These are phyloP conservation scores for Nannobrachium achirus DNA, from an alignment of 2,113 vertebrate genomes.

Conservation along the genomic window DNA sequence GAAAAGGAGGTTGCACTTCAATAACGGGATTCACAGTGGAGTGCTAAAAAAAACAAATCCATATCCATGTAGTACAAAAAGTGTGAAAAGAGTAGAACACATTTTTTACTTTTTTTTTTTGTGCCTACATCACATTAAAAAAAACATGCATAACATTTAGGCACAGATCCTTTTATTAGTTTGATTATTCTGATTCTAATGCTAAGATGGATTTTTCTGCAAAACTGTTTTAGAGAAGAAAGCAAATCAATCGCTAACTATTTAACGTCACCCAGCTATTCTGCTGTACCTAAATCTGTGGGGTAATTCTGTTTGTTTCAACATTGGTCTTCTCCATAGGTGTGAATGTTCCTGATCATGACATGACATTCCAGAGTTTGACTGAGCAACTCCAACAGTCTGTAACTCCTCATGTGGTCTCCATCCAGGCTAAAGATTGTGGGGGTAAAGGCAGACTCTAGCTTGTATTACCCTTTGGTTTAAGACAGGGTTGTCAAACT, in stretches of 20 bases:
- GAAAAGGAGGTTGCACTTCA: too few species aligned
- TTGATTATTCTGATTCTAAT: too few species aligned
- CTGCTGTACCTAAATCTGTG: background rate
- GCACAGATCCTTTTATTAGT: too few species aligned
- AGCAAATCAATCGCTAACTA: too few species aligned
- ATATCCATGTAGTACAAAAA: too few species aligned
- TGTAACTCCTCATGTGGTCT: slow-evolving; percentile 87
- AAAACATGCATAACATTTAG: too few species aligned
- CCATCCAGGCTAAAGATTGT: slow-evolving; percentile 92
- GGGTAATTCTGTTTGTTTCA: background rate
- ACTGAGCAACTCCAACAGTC: slow-evolving; percentile 84
- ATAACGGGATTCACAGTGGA: too few species aligned
- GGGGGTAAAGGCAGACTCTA: slow-evolving; percentile 43
- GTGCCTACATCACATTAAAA: too few species aligned
- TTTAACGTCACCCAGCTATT: background rate
- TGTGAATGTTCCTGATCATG: slow-evolving; percentile 95
- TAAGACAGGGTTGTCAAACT: too few species aligned
- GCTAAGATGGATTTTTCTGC: background rate
- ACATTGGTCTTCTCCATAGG: slow-evolving; percentile 71
- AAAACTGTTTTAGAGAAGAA: background rate
- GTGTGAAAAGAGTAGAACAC: too few species aligned
- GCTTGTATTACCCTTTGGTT: background rate
- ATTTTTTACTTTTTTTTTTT: too few species aligned
- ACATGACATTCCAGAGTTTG: slow-evolving; percentile 89
- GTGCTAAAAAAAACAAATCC: too few species aligned